A percentile compares a stretch with the other conserved stretches of the same genome.
These are phyloP conservation scores for Ctenopoma kingsleyae DNA, from an alignment of 2,797 vertebrate species.

Conservation along the genomic window DNA sequence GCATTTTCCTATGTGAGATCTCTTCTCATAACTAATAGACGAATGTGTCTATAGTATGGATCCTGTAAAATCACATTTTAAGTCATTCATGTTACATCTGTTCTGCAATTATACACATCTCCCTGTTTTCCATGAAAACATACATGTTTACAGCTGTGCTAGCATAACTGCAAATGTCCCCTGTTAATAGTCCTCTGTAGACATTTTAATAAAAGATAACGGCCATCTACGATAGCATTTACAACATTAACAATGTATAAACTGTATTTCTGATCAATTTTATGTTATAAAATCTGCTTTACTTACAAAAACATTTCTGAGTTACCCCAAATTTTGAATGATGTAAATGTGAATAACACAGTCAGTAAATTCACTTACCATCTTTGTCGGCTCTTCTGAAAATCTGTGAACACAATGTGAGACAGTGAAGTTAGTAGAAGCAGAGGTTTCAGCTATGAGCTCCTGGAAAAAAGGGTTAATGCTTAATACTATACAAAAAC, in stretches of 20 bases:
- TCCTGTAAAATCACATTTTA: background rate
- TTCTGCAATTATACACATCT: no score
- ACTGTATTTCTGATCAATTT: no score
- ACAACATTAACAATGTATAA: no score
- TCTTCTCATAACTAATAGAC: background rate
- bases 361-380: conserved; percentile 64
- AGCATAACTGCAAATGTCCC: no score
- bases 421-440: conserved; percentile 4
- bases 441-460: background rate
- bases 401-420: conserved; percentile 71
- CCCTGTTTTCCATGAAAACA: no score
- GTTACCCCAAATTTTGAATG: no score
- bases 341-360: background rate
- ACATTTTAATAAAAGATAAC: no score
- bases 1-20: background rate
- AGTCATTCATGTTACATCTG: no score
- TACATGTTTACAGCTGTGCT: no score
- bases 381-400: conserved; percentile 84
- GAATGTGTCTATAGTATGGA: background rate
- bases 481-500: background rate
- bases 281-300: no score
- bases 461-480: background rate
- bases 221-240: no score
- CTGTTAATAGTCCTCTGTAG: no score
- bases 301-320: background rate